Conservation (phyloP, 2,797 vertebrate species). For the Phoeniculus purpureus region DNA sequence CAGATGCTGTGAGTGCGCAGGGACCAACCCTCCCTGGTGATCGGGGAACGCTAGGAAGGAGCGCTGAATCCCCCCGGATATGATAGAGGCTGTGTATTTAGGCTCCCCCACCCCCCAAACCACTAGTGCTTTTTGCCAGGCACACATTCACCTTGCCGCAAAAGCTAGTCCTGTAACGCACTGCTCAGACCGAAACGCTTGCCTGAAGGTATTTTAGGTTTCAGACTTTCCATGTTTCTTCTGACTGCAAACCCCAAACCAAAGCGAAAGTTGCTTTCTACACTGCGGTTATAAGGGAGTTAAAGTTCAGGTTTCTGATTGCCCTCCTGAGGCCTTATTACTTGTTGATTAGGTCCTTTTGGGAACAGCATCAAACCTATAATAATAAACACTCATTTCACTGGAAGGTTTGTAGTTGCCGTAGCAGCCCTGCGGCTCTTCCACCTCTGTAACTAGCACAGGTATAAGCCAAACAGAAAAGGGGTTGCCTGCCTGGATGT, state of each 20-base stretch:
- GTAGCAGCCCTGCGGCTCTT: constrained; percentile 32
- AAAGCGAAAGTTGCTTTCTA: neutral
- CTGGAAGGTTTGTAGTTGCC: constrained; percentile 67
- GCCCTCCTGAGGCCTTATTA: constrained; percentile 91
- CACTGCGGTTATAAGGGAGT: constrained; percentile 82
- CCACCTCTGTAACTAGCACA: neutral
- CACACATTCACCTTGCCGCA: neutral
- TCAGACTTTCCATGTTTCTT: neutral
- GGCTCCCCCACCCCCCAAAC: neutral
- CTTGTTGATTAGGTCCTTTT: constrained; percentile 92
- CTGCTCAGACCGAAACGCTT: neutral
- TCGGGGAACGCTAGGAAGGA: neutral
- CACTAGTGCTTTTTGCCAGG: neutral
- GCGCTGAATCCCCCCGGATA: neutral
- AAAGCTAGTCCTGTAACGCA: neutral
- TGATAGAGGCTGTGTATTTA: neutral
- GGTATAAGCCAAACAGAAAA: neutral
- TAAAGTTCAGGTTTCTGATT: constrained; percentile 90
- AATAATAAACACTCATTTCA: constrained; percentile 85
- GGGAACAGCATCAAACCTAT: constrained; percentile 89
- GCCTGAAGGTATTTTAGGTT: neutral
- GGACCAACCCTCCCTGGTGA: neutral
- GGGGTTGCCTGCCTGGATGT: no score
- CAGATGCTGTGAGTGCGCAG: neutral
- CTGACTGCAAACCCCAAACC: neutral